Evolutionary conservation across 2,113 vertebrate genomes (phyloP).

Genomic region (Acanthochromis polyacanthus): DNA sequence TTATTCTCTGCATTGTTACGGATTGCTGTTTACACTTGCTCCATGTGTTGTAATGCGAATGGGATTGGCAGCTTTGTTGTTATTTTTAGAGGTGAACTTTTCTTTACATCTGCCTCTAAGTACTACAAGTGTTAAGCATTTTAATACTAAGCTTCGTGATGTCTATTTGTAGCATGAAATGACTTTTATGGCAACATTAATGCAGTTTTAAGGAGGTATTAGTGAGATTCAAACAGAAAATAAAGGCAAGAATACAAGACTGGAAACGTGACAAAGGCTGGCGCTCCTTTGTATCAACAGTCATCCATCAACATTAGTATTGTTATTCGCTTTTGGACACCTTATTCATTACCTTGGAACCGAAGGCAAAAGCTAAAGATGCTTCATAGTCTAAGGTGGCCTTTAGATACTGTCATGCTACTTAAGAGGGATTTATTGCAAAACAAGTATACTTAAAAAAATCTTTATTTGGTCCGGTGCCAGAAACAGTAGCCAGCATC

Average conservation of each 20-base stretch:
- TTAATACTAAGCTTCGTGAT: conserved; percentile 49
- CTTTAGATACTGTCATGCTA: conserved; percentile 77
- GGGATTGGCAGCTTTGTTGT: conserved; percentile 4
- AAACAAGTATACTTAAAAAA: conserved; percentile 72
- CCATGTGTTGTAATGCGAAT: conserved; percentile 9
- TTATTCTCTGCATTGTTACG: conserved; percentile 46
- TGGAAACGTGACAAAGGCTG: conserved; percentile 62
- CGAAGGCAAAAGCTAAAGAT: conserved; percentile 43
- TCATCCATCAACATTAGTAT: conserved; percentile 77
- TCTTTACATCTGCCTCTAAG: conserved; percentile 48
- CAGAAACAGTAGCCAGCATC: conserved; percentile 59
- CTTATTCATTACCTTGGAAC: conserved; percentile 70
- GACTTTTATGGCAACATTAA: conserved; percentile 47
- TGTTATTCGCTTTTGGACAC: conserved; percentile 67
- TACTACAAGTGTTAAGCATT: conserved; percentile 18
- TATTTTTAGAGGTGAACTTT: conserved; percentile 52
- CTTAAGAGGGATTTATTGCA: conserved; percentile 77
- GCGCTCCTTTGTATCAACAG: conserved; percentile 60
- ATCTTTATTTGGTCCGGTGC: conserved; percentile 68
- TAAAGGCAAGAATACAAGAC: conserved; percentile 36
- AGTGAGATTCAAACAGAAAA: conserved; percentile 26
- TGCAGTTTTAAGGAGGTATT: conserved; percentile 60
- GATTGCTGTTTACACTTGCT: conserved; percentile 26
- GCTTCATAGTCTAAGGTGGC: conserved; percentile 64
- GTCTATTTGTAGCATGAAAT: conserved; percentile 28